phyloP scores from a whole-genome alignment of 2,797 vertebrate species.

The Bovichtus diacanthus region DNA sequence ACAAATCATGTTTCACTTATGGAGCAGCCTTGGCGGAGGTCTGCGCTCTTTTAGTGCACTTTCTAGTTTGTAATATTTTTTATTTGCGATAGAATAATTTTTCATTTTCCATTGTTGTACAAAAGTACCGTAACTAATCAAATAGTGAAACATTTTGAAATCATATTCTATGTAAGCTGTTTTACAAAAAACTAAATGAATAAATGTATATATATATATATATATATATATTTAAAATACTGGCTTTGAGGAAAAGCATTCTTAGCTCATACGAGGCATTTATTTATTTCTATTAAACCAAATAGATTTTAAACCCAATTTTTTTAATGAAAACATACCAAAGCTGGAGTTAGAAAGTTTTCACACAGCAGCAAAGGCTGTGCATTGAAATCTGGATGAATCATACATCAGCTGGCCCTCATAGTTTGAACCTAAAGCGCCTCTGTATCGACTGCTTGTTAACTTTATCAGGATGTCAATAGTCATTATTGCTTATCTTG shows the following conservation, averaged over 20 bases:
- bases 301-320: not conserved
- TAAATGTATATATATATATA: no score
- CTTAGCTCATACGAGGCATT: not conserved
- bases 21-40: no score
- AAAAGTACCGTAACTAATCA: no score
- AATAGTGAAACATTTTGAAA: not conserved
- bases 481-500: slow-evolving; percentile 79
- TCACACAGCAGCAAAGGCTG: not conserved
- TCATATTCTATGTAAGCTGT: not conserved
- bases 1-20: no score
- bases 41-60: no score
- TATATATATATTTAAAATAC: not conserved
- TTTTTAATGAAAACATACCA: not conserved
- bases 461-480: slow-evolving; percentile 81
- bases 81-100: no score
- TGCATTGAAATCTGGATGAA: slow-evolving; percentile 25
- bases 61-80: no score
- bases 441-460: slow-evolving; percentile 66
- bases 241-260: not conserved
- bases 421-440: slow-evolving; percentile 71
- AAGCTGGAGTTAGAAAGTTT: not conserved
- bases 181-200: no score
- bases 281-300: not conserved
- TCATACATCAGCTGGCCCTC: slow-evolving; percentile 28
- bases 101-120: no score